Base-by-base conservation (phyloP, 2,888 invertebrate genomes). In the Eretmocerus hayati region DNA sequence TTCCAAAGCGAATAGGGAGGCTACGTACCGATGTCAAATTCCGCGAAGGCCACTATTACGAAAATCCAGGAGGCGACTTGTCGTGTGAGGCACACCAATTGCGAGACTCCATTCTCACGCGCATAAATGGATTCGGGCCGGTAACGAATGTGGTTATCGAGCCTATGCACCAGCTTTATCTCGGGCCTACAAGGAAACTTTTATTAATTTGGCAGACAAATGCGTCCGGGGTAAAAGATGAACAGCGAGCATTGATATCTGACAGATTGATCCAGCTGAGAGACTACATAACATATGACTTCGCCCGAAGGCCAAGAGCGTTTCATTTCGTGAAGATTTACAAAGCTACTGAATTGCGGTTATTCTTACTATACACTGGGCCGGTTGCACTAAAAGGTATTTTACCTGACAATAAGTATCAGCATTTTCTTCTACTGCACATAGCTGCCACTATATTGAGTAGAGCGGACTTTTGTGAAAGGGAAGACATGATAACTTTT, bases 121-220 rank as follows among this genome's bases (percentile, higher is more conserved):
- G 35, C 18, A 50, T 54, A 20, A 46, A 49, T 18, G 33, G 48
- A 36, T 54, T 57, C 32, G 52, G 48, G 23, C 42, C 57, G 19
- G 47, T 52, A 37, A 35, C 50, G 11, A 37, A 46, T 42, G 48
- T 56, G 22, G 51, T 44, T 5, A 20, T 55, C 37, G 58, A 57
- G 46, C 54, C 52, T 42, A 59, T 56, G 55, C 54, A 51, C 37
- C 40, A 50, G 32, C 41, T 54, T 22, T 53, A 52, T 37, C 38
- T 53, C 40, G 59, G 52, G 26, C 32, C 26, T n/a, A 35, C 26
- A 9, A 26, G 11, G 26, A 26, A 11, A 11, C 11, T 26, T 6
- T 26, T 26, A 26, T 26, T 26, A 11, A 26, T 26, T 26, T 26
- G 26, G 26, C n/a, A n/a, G n/a, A n/a, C n/a, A n/a, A n/a, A n/a